Evolutionary conservation across 2,113 vertebrate genomes (phyloP), one percentile per base, ranked within the genome.

Genomic region (Tachysurus fulvidraco): DNA sequence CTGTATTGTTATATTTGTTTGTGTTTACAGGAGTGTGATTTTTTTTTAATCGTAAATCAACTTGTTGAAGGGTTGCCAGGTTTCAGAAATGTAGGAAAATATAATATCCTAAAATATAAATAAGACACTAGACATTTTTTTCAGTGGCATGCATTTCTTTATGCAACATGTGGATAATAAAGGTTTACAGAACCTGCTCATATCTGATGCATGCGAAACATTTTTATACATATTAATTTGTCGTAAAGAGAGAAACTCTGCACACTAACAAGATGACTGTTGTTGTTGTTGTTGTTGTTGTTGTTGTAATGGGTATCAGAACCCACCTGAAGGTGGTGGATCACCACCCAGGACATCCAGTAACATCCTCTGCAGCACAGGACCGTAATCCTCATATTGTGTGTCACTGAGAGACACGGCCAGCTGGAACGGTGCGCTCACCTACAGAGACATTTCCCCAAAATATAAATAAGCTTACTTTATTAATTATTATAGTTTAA

Each of bases 361-460:
- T 44, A 96, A 85, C 59, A 96, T 82, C 79, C 92, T 93, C 65
- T 95, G 94, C 90, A 96, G 90, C 1, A 79, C 84, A 28, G 78
- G 85, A 19, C 92, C 86, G 0, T 95, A 95, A 41, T 93, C 91
- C 73, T 90, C 90, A 84, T 92, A 95, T 81, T 96, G 94, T 5
- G 91, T 88, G 44, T 94, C 92, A 19, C 89, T 94, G 80, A 96
- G 65, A 71, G 92, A 94, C 89, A 96, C 17, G 1, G 93, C 91
- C 0, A 95, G 82, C 41, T 95, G 93, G 88, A 96, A 95, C 46
- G 95, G 95, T 28, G 91, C 81, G 0, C 83, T 94, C 60, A 96
- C 88, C 96, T 96, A 46, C 59, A 78, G 69, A 21, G 36, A 2
- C 36, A 36, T 36, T 36, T 36, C 36, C 36, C 36, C 36, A 36